Percentiles rank a stretch among this genome's conserved stretches.
Evolutionary conservation across 2,797 vertebrate species (phyloP).

Genomic region (Myripristis jacobus): DNA sequence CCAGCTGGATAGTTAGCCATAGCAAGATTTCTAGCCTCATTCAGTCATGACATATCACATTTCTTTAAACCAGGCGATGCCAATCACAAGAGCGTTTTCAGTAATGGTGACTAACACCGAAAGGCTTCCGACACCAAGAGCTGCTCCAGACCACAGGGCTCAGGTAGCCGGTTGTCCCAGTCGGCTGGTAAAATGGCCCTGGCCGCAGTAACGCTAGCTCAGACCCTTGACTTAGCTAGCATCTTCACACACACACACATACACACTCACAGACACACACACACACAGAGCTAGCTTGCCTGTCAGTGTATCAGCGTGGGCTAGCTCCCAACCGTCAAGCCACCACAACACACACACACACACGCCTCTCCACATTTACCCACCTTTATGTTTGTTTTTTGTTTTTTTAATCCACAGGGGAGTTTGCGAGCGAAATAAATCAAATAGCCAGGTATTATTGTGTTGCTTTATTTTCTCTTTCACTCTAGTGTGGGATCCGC

Average conservation of each 20-base stretch:
- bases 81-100: neutral
- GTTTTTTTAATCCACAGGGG: constrained; percentile 83
- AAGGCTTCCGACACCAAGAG: neutral
- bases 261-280: too few species aligned
- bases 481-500: constrained; percentile 82
- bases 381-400: constrained; percentile 81
- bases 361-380: constrained; percentile 50
- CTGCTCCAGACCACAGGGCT: neutral
- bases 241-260: too few species aligned
- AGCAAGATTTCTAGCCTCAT: neutral
- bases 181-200: constrained; percentile 69
- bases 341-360: constrained; percentile 12
- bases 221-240: constrained; percentile 71
- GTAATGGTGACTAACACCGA: neutral
- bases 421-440: constrained; percentile 66
- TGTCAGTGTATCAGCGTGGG: constrained; percentile 62
- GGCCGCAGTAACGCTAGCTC: constrained; percentile 66
- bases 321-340: constrained; percentile 52
- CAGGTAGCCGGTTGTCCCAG: constrained; percentile 19
- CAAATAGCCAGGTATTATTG: constrained; percentile 72
- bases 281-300: constrained; percentile 55
- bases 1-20: neutral
- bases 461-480: constrained; percentile 80
- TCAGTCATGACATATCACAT: neutral
- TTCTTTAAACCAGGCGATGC: neutral